Conservation (phyloP, 2,888 invertebrate species). For the Cheilosia impressa region DNA sequence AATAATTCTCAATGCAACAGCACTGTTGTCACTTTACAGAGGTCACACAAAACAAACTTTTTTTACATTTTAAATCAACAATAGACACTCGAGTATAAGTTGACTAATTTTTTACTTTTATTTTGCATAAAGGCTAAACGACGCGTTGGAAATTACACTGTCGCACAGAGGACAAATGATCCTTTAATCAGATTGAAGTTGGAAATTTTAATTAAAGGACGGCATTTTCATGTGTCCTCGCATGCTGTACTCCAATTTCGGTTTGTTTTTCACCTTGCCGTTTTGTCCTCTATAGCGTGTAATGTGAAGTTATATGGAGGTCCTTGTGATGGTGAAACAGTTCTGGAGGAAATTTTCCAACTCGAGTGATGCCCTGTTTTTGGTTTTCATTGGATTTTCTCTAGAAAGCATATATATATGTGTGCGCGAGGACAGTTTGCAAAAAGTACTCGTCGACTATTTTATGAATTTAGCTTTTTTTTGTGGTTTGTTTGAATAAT, state of each 20-base stretch:
- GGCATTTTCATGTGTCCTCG: constrained; percentile 14
- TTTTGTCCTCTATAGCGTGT: constrained; percentile 24
- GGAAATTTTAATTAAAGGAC: constrained; percentile 34
- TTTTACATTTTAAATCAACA: not conserved
- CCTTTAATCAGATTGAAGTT: constrained; percentile 15
- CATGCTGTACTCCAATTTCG: constrained; percentile 38
- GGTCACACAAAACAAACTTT: not conserved
- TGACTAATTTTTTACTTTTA: not conserved
- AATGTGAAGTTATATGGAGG: constrained; percentile 38
- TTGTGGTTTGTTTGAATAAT: too few relatives aligned
- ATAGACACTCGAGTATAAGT: not conserved
- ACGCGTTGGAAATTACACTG: constrained; percentile 2
- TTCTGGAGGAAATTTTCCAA: constrained; percentile 34
- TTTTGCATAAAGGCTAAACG: not conserved
- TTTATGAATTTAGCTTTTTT: not conserved
- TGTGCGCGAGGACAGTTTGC: constrained; percentile 11
- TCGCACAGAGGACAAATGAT: not conserved
- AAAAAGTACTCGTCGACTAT: not conserved
- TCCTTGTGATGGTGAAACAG: constrained; percentile 33
- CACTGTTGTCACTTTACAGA: not conserved
- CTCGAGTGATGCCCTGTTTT: constrained; percentile 5
- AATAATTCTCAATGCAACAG: constrained; percentile 14
- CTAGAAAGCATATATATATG: not conserved
- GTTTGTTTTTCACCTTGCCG: constrained; percentile 4
- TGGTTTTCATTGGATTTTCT: constrained; percentile 13